A percentile compares a stretch with the other conserved stretches of the same genome.
These are phyloP conservation scores for Limenitis camilla DNA, from an alignment of 2,888 invertebrate genomes.

Conservation along the genomic window DNA sequence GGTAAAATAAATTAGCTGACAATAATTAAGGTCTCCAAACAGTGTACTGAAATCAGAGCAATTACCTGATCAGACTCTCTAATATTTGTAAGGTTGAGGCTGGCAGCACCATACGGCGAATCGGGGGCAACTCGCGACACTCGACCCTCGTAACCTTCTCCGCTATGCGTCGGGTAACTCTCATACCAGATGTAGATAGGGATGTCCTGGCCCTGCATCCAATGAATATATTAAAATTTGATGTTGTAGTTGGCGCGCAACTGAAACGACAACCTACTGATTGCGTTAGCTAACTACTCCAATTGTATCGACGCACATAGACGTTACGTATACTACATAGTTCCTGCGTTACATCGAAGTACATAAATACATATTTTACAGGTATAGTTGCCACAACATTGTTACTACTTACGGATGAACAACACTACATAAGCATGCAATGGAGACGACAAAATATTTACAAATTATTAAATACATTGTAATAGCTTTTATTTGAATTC, in stretches of 20 bases:
- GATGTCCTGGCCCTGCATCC: constrained; percentile 91
- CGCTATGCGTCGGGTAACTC: constrained; percentile 97
- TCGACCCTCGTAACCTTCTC: constrained; percentile 93
- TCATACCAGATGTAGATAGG: constrained; percentile 99
- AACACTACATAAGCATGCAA: constrained; percentile 19
- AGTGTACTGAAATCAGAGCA: not conserved
- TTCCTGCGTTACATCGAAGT: constrained; percentile 13
- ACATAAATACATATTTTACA: constrained; percentile 10
- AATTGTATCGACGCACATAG: constrained; percentile 10
- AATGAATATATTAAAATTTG: constrained; percentile 31
- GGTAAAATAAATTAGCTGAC: too few relatives aligned
- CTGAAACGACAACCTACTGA: constrained; percentile 17
- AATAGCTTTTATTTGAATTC: constrained; percentile 1
- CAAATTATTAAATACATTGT: not conserved
- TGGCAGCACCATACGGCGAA: constrained; percentile 92
- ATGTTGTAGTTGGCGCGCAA: constrained; percentile 34
- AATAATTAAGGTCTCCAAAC: too few relatives aligned
- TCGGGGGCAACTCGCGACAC: constrained; percentile 92
- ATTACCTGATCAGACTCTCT: constrained; percentile 86
- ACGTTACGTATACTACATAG: constrained; percentile 11
- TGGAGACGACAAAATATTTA: constrained; percentile 13
- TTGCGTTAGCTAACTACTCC: constrained; percentile 23
- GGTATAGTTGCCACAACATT: constrained; percentile 16
- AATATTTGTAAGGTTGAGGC: constrained; percentile 96
- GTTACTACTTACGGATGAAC: constrained; percentile 14